Base-by-base conservation (phyloP, 2,113 vertebrate genomes). In the Mustela nigripes region DNA sequence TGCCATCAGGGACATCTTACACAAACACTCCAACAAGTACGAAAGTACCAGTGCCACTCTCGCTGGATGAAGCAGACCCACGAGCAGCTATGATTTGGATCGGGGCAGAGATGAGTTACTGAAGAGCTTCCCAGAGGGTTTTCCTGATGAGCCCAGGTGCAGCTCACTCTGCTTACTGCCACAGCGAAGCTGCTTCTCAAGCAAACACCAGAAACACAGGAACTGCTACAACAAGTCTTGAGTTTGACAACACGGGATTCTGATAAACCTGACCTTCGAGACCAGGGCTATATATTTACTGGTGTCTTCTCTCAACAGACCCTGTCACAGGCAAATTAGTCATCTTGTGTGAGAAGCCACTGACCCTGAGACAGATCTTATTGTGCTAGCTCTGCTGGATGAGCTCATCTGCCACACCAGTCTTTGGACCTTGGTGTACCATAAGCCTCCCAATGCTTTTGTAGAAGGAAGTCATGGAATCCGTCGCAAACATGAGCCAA, bases 201-300 rank as follows among this genome's bases (percentile, higher is more conserved):
- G 97, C 99, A 99, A 97, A 99, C 99, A 7, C 99, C 99, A 1
- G 99, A 99, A 99, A 99, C 99, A 1, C 99, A 99, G 98, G 99
- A 99, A 98, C 97, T 99, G 98, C 99, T 99, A 76, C 99, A 99
- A 76, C 99, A 99, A 98, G 99, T 99, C 65, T 99, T 99, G 95
- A 99, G 99, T 97, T 98, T 99, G 96, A 99, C 99, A 91, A 99
- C 99, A 4, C 99, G 99, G 99, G 99, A 99, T 98, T 99, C 99
- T 0, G 99, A 99, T 98, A 99, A 99, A 98, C 99, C 99, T 33
- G 99, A 99, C 98, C 99, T 99, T 96, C 99, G 99, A n/a, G 99
- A 99, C 97, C 98, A 99, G 4, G 99, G 99, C 97, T 99, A 99
- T 98, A 99, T 99, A 36, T 36, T 98, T 99, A 99, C 92, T 99